Evolutionary conservation across 2,888 invertebrate species (phyloP), one percentile per base, ranked within the genome.

Genomic region (Rotaria macrura): DNA sequence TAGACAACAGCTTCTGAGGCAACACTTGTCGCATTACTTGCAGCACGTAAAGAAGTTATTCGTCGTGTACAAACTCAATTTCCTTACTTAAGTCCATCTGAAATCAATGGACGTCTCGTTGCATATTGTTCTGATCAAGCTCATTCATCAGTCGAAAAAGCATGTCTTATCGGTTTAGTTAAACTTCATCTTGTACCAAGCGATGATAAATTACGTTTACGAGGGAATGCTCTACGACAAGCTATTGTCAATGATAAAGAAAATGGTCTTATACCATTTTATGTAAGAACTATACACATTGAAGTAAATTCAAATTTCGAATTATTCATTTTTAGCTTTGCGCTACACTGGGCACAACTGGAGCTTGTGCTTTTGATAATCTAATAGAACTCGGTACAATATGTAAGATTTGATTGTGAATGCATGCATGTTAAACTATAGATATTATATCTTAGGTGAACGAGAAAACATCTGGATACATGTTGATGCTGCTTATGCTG

Each of bases 401-500:
- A 87, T 94, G 94, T 93, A 79, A 79, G 79, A 43, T 40, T 49
- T 23, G 5, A 23, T n/a, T 25, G 12, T 14, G 23, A 17, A 25
- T 25, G 2, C 25, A 3, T 43, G 9, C 4, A 38, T 38, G 7
- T 4, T 25, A 12, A 43, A 3, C 5, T 34, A n/a, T 29, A 10
- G 10, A 43, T 40, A 10, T 7, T 20, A 25, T 20, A 5, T 43
- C 25, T 43, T 43, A 79, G 79, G 79, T 79, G 92, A 93, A 87
- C 93, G 93, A 85, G 95, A 96, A 90, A 93, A 94, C 2, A 92
- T 97, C 20, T 99, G 98, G 97, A 92, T 98, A 83, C 99, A 99
- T 89, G 94, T 96, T 23, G 99, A 99, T 89, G 97, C 98, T 0
- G 99, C 99, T 0, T 99, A 99, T 89, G 98, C 99, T 0, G 98